These are phyloP conservation scores for Mercenaria mercenaria DNA, from an alignment of 1,140 invertebrate genomes.

Conservation along the genomic window DNA sequence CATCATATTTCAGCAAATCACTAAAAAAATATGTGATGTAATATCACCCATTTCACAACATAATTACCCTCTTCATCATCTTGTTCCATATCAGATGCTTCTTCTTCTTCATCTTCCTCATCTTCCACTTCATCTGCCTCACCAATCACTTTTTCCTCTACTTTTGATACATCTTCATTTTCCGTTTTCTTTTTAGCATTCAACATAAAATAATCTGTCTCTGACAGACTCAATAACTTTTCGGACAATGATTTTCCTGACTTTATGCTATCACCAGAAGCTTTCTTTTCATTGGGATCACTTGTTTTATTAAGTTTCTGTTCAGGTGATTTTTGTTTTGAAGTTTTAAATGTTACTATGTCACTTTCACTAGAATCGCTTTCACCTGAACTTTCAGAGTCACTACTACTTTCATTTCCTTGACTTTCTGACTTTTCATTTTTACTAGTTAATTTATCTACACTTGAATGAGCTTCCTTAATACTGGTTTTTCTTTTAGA, in stretches of 20 bases:
- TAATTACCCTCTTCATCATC: not conserved
- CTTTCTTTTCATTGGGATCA: not conserved
- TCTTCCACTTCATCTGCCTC: not conserved
- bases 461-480: not conserved
- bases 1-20: too few relatives aligned
- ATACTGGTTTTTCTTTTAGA: not conserved
- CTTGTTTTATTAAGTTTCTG: not conserved
- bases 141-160: not conserved
- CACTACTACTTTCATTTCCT: not conserved
- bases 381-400: not conserved
- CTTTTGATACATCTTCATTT: not conserved
- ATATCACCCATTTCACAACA: too few relatives aligned
- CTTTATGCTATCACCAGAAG: not conserved
- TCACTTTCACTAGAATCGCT: not conserved
- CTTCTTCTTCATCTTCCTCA: constrained; percentile 8
- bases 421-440: not conserved
- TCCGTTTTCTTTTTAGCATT: constrained; percentile 37
- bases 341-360: not conserved
- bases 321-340: not conserved
- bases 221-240: constrained; percentile 16
- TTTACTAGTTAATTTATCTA: not conserved
- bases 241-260: not conserved
- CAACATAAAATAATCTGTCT: constrained; percentile 40
- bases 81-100: not conserved
- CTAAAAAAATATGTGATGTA: too few relatives aligned